phyloP scores from a whole-genome alignment of 2,888 invertebrate species.

The Caenorhabditis becei region DNA sequence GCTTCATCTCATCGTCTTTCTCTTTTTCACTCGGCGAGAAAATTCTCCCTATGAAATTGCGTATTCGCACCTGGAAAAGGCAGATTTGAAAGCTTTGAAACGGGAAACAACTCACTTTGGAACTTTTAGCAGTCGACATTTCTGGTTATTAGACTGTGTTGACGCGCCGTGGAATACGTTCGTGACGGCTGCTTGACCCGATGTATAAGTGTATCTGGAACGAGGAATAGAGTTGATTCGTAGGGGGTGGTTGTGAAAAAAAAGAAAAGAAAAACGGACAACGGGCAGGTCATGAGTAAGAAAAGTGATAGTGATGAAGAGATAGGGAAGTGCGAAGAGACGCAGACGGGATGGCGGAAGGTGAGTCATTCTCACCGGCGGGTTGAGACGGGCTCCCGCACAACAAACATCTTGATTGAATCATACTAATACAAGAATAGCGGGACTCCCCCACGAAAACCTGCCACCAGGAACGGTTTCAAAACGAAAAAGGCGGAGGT shows the following conservation, averaged over 20 bases:
- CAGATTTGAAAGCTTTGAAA: neutral
- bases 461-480: conserved; percentile 23
- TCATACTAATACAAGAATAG: conserved; percentile 57
- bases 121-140: conserved; percentile 63
- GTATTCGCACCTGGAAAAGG: conserved; percentile 70
- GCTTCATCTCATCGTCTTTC: conserved; percentile 61
- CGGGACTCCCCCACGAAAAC: conserved; percentile 28
- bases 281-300: conserved; percentile 43
- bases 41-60: conserved; percentile 70
- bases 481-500: conserved; percentile 12
- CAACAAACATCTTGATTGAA: conserved; percentile 61
- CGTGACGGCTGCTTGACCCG: conserved; percentile 35
- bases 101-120: conserved; percentile 56
- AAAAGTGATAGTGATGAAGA: conserved; percentile 48
- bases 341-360: conserved; percentile 35
- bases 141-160: conserved; percentile 33
- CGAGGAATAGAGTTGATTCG: neutral
- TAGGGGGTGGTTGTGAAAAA: conserved; percentile 16
- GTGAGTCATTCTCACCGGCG: conserved; percentile 51
- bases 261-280: conserved; percentile 37
- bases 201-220: conserved; percentile 48
- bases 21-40: conserved; percentile 72
- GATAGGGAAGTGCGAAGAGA: conserved; percentile 21
- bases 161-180: conserved; percentile 13
- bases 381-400: conserved; percentile 48